Conservation (phyloP, 2,113 vertebrate genomes). For the Carassius carassius region DNA sequence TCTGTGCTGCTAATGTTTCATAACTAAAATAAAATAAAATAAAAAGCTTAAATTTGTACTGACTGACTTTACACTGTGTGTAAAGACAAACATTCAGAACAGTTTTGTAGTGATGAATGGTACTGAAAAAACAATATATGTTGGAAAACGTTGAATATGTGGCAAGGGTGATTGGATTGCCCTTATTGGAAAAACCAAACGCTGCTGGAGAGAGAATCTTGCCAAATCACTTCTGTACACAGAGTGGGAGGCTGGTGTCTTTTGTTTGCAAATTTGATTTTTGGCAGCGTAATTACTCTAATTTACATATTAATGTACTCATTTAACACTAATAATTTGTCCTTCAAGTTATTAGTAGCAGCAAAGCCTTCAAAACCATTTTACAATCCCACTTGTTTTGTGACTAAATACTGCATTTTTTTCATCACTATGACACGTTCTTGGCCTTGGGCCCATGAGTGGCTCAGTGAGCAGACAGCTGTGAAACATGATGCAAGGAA, state of each 20-base stretch:
- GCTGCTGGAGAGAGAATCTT: background rate
- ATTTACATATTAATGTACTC: conserved; percentile 17
- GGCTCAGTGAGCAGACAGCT: conserved; percentile 26
- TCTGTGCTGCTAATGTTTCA: background rate
- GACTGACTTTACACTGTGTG: background rate
- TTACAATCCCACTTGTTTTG: background rate
- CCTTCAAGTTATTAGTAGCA: background rate
- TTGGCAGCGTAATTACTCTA: background rate
- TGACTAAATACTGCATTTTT: conserved; percentile 16
- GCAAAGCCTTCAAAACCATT: conserved; percentile 24
- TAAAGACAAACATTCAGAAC: background rate
- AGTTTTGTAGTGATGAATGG: background rate
- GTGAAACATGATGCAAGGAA: conserved; percentile 17
- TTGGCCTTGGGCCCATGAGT: background rate
- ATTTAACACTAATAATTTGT: background rate
- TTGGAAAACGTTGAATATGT: background rate
- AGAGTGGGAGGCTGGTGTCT: conserved; percentile 3
- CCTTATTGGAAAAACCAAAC: background rate
- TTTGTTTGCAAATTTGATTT: conserved; percentile 14
- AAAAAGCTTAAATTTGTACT: no score
- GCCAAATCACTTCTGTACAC: conserved; percentile 14
- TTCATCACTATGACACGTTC: conserved; percentile 3
- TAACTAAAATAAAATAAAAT: background rate
- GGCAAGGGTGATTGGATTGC: background rate
- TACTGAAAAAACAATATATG: background rate